Evolutionary conservation across 2,888 invertebrate species (phyloP).

Genomic region (Drosophila mercatorum): DNA sequence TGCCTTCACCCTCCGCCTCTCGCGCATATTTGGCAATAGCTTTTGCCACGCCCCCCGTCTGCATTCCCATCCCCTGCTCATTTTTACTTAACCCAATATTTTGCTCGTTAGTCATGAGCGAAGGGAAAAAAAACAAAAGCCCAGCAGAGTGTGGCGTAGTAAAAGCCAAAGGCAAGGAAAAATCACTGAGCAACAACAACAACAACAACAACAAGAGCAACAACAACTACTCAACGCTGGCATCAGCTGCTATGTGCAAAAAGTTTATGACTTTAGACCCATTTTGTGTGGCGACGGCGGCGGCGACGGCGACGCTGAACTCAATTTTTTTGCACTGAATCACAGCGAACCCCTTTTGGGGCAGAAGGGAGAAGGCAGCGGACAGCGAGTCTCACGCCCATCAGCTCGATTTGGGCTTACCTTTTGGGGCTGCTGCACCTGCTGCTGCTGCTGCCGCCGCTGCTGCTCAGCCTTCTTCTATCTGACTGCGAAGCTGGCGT

Average conservation of each 20-base stretch:
- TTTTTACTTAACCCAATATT: conserved; percentile 77
- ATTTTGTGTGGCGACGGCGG: conserved; percentile 66
- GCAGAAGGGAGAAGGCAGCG: background rate
- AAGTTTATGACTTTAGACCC: conserved; percentile 81
- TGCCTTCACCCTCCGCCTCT: background rate
- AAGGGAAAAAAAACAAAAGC: conserved; percentile 66
- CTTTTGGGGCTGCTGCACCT: conserved; percentile 33
- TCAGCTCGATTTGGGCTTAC: conserved; percentile 49
- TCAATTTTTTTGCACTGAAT: conserved; percentile 67
- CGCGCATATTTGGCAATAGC: conserved; percentile 49
- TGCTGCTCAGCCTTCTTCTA: conserved; percentile 15
- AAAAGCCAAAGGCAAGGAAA: conserved; percentile 78
- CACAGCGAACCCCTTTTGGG: conserved; percentile 41
- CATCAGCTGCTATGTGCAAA: conserved; percentile 76
- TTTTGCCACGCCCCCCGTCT: background rate
- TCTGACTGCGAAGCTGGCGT: conserved; percentile 40
- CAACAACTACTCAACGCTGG: conserved; percentile 59
- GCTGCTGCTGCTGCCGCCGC: conserved; percentile 8
- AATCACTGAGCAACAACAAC: conserved; percentile 69
- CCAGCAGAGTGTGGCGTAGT: conserved; percentile 70
- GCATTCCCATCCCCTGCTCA: background rate
- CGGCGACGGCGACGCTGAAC: conserved; percentile 57
- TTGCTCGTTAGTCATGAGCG: conserved; percentile 72
- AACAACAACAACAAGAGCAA: conserved; percentile 43
- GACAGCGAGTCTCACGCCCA: conserved; percentile 13